Conservation (phyloP, 2,113 vertebrate genomes). For the Platycercus adscitus region DNA sequence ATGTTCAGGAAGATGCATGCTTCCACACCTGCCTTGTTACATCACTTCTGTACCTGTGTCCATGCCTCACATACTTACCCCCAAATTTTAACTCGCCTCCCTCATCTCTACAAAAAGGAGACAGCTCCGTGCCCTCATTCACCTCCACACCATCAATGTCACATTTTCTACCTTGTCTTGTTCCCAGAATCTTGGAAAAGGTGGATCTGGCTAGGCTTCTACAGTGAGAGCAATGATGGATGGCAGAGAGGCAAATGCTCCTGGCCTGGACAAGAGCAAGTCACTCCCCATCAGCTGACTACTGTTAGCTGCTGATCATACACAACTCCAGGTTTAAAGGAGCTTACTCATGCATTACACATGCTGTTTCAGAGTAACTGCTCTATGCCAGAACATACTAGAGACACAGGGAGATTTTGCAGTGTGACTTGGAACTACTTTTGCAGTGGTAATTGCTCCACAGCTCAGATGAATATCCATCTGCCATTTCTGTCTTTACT, state of each 20-base stretch:
- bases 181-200: not conserved
- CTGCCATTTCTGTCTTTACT: not conserved
- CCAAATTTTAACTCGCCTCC: not conserved
- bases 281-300: not conserved
- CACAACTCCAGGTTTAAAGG: not conserved
- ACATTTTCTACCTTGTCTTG: not conserved
- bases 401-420: not conserved
- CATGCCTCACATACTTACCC: not conserved
- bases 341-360: not conserved
- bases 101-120: not conserved
- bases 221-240: rapidly evolving
- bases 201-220: not conserved
- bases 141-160: not conserved
- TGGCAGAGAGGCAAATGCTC: not conserved
- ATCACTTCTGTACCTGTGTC: not conserved
- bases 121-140: not conserved
- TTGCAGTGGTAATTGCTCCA: not conserved
- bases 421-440: not conserved
- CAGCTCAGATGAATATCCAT: not conserved
- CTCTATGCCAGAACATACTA: not conserved
- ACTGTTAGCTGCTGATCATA: not conserved
- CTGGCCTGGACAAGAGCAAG: not conserved
- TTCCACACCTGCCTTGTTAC: not conserved
- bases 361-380: not conserved
- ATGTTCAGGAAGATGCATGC: not conserved